These are phyloP conservation scores for Nephrotoma flavescens DNA, from an alignment of 2,888 invertebrate genomes.

Conservation along the genomic window DNA sequence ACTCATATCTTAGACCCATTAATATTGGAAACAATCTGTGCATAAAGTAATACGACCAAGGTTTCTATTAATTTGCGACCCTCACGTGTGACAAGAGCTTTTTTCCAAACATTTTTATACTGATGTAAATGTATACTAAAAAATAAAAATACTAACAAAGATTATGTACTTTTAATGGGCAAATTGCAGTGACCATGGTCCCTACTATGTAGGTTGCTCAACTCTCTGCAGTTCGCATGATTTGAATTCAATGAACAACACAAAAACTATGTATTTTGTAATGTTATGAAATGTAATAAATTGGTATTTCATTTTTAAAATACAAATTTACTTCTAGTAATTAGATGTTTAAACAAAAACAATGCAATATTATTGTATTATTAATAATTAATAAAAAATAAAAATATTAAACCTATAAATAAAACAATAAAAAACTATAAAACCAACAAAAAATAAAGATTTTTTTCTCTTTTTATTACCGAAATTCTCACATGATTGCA, in stretches of 20 bases:
- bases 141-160: no score
- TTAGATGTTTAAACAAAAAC: neutral
- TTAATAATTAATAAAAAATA: neutral
- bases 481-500: conserved; percentile 2
- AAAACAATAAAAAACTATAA: conserved; percentile 6
- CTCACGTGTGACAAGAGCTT: no score
- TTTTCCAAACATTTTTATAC: no score
- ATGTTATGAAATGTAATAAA: neutral
- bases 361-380: neutral
- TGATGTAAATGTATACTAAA: neutral
- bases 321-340: neutral
- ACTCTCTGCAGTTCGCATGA: neutral
- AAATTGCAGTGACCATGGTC: neutral
- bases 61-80: no score
- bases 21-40: no score
- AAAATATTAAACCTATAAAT: neutral
- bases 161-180: neutral
- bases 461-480: conserved; percentile 8
- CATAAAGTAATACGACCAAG: no score
- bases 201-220: neutral
- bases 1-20: no score
- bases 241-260: neutral
- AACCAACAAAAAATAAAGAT: conserved; percentile 8
- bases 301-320: neutral
- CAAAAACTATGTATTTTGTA: neutral